Base-by-base conservation (phyloP, 2,888 invertebrate genomes). In the Tryphoninae sp. region DNA sequence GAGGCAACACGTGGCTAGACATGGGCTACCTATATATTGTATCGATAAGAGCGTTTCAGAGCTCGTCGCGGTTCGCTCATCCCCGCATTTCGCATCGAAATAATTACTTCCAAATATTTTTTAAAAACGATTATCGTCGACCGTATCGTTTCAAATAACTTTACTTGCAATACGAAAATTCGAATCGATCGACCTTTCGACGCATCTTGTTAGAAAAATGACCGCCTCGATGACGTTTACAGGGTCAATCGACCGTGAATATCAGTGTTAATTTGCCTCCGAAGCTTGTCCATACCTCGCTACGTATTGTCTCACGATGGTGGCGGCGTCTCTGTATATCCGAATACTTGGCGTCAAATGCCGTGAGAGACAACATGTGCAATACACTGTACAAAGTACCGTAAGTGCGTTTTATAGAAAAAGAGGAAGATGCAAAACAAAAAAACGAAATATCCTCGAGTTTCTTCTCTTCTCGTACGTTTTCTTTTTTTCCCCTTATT, bases 361-460 rank as follows among this genome's bases (percentile, higher is more conserved):
- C 86, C 83, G 72, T 59, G 72, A 61, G 72, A 72, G 61, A 72
- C 64, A 76, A 72, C 79, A 89, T 90, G 90, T 91, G 91, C 91
- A 91, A 91, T 91, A 91, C 88, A 90, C 88, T 91, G 89, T 91
- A 91, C 90, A 91, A 90, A 91, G 88, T 91, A 90, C 89, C 88
- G 87, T 89, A 90, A 90, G 89, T 88, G 88, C 89, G 86, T 88
- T 82, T 85, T 78, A 79, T 65, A 78, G 67, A 80, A 58, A 59
- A 45, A 75, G 64, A 69, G 33, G 13, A 74, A 62, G 16, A 74
- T 64, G n/a, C 19, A 19, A 19, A 19, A 19, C 19, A 19, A 19
- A 26, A 2, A 3, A 3, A 26, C 13, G 22, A 49, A 72, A 73
- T 61, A 78, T 49, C 61, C 42, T 61, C 73, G 45, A 73, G 64